These are phyloP conservation scores for Potorous gilbertii DNA, from an alignment of 2,797 vertebrate genomes.

Conservation along the genomic window DNA sequence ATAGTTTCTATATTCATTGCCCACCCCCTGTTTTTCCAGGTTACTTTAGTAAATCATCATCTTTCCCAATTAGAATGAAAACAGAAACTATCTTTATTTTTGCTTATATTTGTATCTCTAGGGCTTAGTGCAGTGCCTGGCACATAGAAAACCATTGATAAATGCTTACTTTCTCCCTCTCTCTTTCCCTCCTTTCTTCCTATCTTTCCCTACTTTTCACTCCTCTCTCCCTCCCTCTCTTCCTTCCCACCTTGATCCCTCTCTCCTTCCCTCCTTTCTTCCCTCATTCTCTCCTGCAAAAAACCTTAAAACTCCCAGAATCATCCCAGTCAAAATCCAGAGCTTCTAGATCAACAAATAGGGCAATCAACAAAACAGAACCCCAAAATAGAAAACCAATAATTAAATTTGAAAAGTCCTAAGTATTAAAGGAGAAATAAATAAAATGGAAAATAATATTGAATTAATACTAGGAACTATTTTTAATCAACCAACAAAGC, in stretches of 20 bases:
- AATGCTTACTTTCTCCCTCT: slow-evolving; percentile 10
- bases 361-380: neutral
- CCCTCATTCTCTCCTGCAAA: neutral
- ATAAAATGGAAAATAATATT: neutral
- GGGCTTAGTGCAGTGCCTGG: neutral
- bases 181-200: neutral
- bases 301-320: neutral
- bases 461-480: neutral
- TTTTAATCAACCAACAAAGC: neutral
- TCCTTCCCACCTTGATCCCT: neutral
- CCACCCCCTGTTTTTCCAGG: neutral
- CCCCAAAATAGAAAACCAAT: too few relatives aligned
- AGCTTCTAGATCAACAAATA: neutral
- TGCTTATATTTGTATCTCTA: neutral
- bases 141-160: neutral
- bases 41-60: neutral
- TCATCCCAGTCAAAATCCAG: neutral
- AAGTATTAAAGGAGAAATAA: neutral
- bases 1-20: neutral
- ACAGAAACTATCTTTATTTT: neutral
- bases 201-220: neutral
- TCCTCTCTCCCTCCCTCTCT: neutral
- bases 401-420: neutral
- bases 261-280: neutral
- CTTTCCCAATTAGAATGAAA: neutral